Conservation (phyloP, 2,888 invertebrate species). For the Apamea monoglypha region DNA sequence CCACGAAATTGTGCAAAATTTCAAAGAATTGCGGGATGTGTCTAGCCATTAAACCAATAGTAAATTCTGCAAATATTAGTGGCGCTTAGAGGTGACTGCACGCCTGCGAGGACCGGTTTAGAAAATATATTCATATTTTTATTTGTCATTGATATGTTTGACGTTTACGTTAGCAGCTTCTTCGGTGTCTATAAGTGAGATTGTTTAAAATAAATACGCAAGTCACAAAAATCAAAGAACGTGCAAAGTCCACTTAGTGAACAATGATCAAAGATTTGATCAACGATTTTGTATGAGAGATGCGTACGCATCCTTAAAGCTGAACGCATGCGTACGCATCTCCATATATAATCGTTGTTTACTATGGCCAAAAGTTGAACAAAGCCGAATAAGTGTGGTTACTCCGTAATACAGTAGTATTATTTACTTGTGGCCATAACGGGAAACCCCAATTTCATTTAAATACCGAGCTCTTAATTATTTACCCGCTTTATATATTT, state of each 20-base stretch:
- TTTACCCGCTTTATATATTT: not conserved
- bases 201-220: slow-evolving; percentile 15
- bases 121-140: slow-evolving; percentile 22
- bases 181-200: slow-evolving; percentile 9
- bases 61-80: slow-evolving; percentile 19
- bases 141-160: slow-evolving; percentile 41
- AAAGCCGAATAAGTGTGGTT: no score
- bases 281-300: no score
- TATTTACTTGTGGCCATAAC: not conserved
- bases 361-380: no score
- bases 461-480: not conserved
- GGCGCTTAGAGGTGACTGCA: slow-evolving; percentile 29
- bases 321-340: no score
- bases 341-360: no score
- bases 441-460: not conserved
- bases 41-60: slow-evolving; percentile 20
- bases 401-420: not conserved
- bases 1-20: not conserved
- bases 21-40: not conserved
- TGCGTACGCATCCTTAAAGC: no score
- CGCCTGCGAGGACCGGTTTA: slow-evolving; percentile 16
- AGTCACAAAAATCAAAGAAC: slow-evolving; percentile 15
- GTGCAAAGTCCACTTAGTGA: not conserved
- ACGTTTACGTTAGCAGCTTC: slow-evolving; percentile 14
- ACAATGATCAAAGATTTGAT: no score